Conservation (phyloP, 1,140 invertebrate genomes). For the Orussus abietinus region DNA sequence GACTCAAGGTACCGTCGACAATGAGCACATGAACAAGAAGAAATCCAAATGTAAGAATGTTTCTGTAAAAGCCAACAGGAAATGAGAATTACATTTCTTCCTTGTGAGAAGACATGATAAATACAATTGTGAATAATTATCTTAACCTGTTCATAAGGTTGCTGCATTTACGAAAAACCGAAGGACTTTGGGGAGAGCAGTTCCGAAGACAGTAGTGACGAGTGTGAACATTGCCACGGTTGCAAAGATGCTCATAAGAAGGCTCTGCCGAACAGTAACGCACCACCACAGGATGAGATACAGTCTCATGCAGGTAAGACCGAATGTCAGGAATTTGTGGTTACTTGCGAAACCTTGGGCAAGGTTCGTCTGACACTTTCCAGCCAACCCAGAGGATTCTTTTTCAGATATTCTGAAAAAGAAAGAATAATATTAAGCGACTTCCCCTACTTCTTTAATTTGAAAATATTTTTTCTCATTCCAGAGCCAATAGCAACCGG, state of each 20-base stretch:
- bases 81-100: constrained; percentile 14
- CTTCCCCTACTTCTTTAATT: not conserved
- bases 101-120: constrained; percentile 1
- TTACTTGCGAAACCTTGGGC: too few relatives aligned
- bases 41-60: constrained; percentile 85
- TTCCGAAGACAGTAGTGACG: constrained; percentile 71
- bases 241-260: constrained; percentile 71
- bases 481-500: constrained; percentile 37
- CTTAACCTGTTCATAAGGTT: constrained; percentile 64
- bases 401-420: too few relatives aligned
- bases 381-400: too few relatives aligned
- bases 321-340: constrained; percentile 1
- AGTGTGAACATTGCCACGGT: constrained; percentile 82
- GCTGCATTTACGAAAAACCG: constrained; percentile 85
- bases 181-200: constrained; percentile 78
- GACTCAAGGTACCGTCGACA: constrained; percentile 85
- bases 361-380: too few relatives aligned
- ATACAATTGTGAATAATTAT: constrained; percentile 4
- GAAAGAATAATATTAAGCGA: not conserved
- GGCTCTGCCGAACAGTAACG: constrained; percentile 34
- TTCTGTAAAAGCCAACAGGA: constrained; percentile 2
- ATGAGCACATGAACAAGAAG: constrained; percentile 89
- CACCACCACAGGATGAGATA: constrained; percentile 30
- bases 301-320: constrained; percentile 26
- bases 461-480: constrained; percentile 22